phyloP scores from a whole-genome alignment of 2,113 vertebrate genomes.

The Pomatostomus ruficeps region DNA sequence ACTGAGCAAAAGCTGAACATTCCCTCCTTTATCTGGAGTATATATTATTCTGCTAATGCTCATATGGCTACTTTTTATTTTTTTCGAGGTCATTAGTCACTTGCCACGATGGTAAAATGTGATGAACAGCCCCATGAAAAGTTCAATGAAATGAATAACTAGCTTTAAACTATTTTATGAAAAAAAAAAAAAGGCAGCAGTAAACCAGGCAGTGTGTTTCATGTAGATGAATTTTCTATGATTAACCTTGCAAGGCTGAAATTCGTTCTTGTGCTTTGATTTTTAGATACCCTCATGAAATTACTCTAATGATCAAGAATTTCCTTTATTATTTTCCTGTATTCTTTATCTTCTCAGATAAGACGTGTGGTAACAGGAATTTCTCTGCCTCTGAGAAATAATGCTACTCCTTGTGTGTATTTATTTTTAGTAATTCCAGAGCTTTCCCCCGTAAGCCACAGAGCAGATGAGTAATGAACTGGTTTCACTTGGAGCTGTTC shows the following conservation, averaged over 20 bases:
- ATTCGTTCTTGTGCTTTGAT: neutral
- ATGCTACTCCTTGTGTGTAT: neutral
- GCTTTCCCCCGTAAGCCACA: neutral
- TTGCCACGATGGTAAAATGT: conserved; percentile 31
- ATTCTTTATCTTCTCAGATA: neutral
- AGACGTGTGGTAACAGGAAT: neutral
- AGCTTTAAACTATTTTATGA: conserved; percentile 6
- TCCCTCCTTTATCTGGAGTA: conserved; percentile 37
- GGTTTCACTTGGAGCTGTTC: neutral
- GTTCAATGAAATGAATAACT: conserved; percentile 53
- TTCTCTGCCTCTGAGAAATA: neutral
- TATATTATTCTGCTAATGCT: conserved; percentile 39
- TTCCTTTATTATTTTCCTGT: neutral
- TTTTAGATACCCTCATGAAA: neutral
- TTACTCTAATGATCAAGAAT: neutral
- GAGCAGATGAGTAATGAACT: neutral
- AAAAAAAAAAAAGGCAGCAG: neutral
- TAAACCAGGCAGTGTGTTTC: neutral
- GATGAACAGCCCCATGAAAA: conserved; percentile 40
- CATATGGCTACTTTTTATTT: conserved; percentile 7
- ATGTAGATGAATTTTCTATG: neutral
- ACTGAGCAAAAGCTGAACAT: conserved; percentile 7
- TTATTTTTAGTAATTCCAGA: neutral
- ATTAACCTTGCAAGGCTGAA: neutral
- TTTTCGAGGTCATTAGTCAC: conserved; percentile 44